These are phyloP conservation scores for Littorina saxatilis DNA, from an alignment of 1,140 invertebrate genomes.

Conservation along the genomic window DNA sequence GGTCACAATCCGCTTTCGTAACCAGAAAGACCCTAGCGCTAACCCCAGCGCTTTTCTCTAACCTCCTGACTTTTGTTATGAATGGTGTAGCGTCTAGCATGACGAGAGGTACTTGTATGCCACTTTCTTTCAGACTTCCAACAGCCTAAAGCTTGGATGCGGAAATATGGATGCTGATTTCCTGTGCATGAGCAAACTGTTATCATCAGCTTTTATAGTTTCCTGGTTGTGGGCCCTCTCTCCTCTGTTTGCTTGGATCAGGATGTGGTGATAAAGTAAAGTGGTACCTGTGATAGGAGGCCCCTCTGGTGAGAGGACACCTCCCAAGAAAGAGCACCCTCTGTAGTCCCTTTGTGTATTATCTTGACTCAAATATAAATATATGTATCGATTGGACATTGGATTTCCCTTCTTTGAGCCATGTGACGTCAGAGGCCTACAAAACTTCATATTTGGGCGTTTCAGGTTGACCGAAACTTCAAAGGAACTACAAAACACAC, in stretches of 20 bases:
- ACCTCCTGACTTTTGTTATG: conserved; percentile 29
- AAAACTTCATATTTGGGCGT: too few species aligned
- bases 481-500: too few species aligned
- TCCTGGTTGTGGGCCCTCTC: neutral
- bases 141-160: neutral
- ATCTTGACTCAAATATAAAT: too few species aligned
- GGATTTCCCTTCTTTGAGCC: too few species aligned
- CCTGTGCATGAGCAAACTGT: neutral
- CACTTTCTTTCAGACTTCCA: neutral
- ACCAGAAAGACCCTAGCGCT: conserved; percentile 96
- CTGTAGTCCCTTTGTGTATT: too few species aligned
- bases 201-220: neutral
- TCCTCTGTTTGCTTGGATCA: neutral
- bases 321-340: too few species aligned
- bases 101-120: neutral
- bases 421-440: too few species aligned
- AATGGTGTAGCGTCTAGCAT: neutral
- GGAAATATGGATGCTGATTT: neutral
- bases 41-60: conserved; percentile 98
- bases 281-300: too few species aligned
- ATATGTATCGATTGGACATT: too few species aligned
- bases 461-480: too few species aligned
- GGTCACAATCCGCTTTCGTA: conserved; percentile 96
- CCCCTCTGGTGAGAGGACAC: too few species aligned
- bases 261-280: too few species aligned